Evolutionary conservation across 2,797 vertebrate genomes (phyloP), one percentile per base, ranked within the genome.

Genomic region (Leptatherina wallacei): DNA sequence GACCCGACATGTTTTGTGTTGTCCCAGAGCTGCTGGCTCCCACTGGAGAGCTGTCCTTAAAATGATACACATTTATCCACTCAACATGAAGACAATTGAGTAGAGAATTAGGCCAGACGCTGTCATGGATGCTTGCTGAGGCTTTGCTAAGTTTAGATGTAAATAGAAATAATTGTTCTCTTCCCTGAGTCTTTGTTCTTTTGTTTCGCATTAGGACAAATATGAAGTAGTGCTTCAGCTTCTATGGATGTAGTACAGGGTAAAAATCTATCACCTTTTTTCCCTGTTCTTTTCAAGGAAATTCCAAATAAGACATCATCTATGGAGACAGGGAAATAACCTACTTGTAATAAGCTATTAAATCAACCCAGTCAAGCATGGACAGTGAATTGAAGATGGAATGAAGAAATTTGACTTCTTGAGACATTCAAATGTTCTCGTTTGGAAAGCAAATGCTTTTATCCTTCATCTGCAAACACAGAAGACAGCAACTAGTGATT

Each of bases 311-410:
- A 32, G 36, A 55, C 10, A 20, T 85, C 6, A 20, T 80, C 27
- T 75, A 52, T 3, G 2, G 20, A 59, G 49, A 62, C 58, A 8
- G 27, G 8, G 69, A 64, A 47, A 36, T 75, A 51, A 55, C 65
- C 16, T 3, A n/a, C 20, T 56, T 54, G 55, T 32, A 83, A 70
- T 84, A 84, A 87, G 78, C 86, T 86, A 90, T 92, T 94, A 92
- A 94, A 95, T 89, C 80, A 81, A 84, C 63, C 65, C 83, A 89
- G 87, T 90, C 83, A 85, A 84, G 86, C 92, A 78, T 89, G 75
- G 73, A 72, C 68, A 61, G 80, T 13, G 40, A 75, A 75, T 80
- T 22, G 62, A 79, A 77, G 78, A 80, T 65, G 74, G 73, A 91
- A 81, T 89, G 81, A 86, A 92, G 83, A 61, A 70, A 86, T 89